Evolutionary conservation across 2,113 vertebrate species (phyloP).

Genomic region (Syngnathus scovelli): DNA sequence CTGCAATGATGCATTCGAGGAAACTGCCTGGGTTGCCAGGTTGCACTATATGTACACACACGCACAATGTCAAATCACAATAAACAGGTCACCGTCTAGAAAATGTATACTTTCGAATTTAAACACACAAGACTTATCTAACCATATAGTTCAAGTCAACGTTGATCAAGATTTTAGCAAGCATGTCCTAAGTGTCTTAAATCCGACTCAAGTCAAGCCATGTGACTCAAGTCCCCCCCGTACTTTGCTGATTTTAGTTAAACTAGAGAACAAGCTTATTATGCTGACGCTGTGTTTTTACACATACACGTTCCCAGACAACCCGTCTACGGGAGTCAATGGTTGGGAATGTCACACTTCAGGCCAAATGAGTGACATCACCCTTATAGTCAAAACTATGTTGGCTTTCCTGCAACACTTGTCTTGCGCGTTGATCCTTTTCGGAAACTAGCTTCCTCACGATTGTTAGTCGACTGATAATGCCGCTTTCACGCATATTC

Average conservation of each 20-base stretch:
- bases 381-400: conserved; percentile 32
- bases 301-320: conserved; percentile 20
- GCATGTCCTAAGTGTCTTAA: not conserved
- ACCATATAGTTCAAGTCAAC: not conserved
- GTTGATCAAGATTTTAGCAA: not conserved
- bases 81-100: not conserved
- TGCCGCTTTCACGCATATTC: not conserved
- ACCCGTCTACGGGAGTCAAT: conserved; percentile 37
- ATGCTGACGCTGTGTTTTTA: conserved; percentile 31
- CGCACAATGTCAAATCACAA: not conserved
- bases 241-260: not conserved
- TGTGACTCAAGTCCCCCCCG: not conserved
- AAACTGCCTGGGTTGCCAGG: not conserved
- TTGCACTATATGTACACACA: not conserved
- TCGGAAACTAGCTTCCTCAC: not conserved
- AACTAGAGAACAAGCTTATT: conserved; percentile 7
- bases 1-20: not conserved
- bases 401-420: conserved; percentile 40
- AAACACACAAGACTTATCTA: not conserved
- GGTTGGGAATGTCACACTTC: conserved; percentile 57
- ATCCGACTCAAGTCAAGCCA: not conserved
- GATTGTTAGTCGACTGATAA: not conserved
- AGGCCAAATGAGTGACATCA: conserved; percentile 42
- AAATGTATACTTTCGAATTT: no score
- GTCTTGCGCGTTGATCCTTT: conserved; percentile 19